Base-by-base conservation (phyloP, 1,140 invertebrate species). In the Macrobrachium nipponense region DNA sequence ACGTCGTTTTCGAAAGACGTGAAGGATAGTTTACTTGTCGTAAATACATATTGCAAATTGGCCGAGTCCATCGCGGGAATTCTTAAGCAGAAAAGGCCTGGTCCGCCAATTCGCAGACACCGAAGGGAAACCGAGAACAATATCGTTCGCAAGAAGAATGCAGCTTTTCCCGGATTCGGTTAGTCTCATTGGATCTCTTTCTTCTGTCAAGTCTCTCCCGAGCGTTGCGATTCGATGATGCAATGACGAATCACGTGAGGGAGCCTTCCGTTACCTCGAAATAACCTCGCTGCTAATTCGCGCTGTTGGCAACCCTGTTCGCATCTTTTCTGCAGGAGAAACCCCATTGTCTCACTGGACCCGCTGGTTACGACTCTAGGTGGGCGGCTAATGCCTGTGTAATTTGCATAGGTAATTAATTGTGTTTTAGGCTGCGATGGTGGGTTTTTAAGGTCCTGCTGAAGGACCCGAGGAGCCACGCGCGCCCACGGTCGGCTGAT, bases 391-490 rank as follows among this genome's bases (percentile, higher is more conserved):
- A n/a, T 75, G 81, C 17, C 81, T 17, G 81, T 82, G 72, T 75
- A 75, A 82, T 82, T 82, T 82, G 81, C 81, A 82, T 82, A 82
- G 72, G 43, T 76, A 82, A 76, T 82, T 82, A 82, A 82, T 75
- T 82, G 81, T 76, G 62, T 68, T 81, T 36, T 68, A 70, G 79
- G 64, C 51, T n/a, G 79, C n/a, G 79, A 60, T 81, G 79, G 79
- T 81, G 64, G 44, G 43, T n/a, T 68, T 81, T n/a, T 36, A 64
- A 44, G 14, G 78, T 80, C 17, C 17, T 61, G 79, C 5, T 70
- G 44, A 18, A 51, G 62, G 23, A n/a, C 5, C 62, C 18, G 64
- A 14, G 36, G 62, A 36, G 27, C 27, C 27, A 36, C 27, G 27
- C 27, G 27, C 27, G 27, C 27, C 27, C 27, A 2, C 51, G 23